Conservation (phyloP, 1,140 invertebrate genomes). For the Danaus melanippus region DNA sequence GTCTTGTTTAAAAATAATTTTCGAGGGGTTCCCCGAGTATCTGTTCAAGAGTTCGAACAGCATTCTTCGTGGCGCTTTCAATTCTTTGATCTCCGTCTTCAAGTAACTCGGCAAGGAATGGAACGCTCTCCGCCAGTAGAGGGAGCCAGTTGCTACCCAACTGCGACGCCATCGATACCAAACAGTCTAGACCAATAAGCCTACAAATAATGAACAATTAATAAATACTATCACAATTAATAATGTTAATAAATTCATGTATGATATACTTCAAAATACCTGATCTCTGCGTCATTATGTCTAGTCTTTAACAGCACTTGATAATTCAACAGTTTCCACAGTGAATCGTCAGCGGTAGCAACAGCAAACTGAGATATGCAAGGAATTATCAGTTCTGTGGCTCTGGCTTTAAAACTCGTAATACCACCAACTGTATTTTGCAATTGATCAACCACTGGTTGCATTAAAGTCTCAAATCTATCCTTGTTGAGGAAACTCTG, state of each 20-base stretch:
- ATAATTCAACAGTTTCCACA: conserved; percentile 92
- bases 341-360: conserved; percentile 85
- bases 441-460: conserved; percentile 89
- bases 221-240: conserved; percentile 9
- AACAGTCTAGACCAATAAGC: conserved; percentile 72
- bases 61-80: conserved; percentile 81
- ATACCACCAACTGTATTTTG: conserved; percentile 84
- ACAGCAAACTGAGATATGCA: conserved; percentile 87
- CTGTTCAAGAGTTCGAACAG: conserved; percentile 84
- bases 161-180: conserved; percentile 82
- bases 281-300: conserved; percentile 77
- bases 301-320: conserved; percentile 91
- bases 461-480: conserved; percentile 86
- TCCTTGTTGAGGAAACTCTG: conserved; percentile 88
- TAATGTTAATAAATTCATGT: conserved; percentile 3
- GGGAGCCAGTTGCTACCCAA: conserved; percentile 87
- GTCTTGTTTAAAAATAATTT: conserved; percentile 80
- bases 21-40: conserved; percentile 88
- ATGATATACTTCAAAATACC: conserved; percentile 31
- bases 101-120: conserved; percentile 86
- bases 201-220: conserved; percentile 28
- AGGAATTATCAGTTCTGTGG: conserved; percentile 78
- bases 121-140: conserved; percentile 85
- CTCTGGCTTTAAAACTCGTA: conserved; percentile 74
- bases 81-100: conserved; percentile 87